A percentile compares a stretch with the other conserved stretches of the same genome.
Evolutionary conservation across 2,888 invertebrate species (phyloP).

Genomic region (Nephrotoma guestfalica): DNA sequence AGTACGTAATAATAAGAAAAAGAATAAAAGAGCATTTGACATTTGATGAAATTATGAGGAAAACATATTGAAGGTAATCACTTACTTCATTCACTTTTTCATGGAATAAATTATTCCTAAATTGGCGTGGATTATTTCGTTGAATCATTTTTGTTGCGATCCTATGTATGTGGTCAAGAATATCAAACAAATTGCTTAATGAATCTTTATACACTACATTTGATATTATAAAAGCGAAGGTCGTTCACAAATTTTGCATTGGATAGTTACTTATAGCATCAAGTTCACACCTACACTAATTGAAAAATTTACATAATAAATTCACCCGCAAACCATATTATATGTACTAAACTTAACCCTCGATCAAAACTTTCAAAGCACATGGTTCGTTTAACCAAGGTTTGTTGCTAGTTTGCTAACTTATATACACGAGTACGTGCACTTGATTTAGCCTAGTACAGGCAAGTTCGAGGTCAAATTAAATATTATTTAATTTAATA

Average conservation of each 20-base stretch:
- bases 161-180: neutral
- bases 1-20: too few relatives aligned
- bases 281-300: neutral
- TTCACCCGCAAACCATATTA: neutral
- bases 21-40: too few relatives aligned
- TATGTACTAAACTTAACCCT: neutral
- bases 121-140: too few relatives aligned
- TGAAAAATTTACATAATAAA: neutral
- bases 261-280: neutral
- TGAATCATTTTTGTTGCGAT: neutral
- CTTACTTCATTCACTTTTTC: too few relatives aligned
- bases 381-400: neutral
- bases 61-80: too few relatives aligned
- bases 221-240: neutral
- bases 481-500: neutral
- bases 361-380: neutral
- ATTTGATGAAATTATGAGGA: too few relatives aligned
- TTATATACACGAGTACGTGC: neutral
- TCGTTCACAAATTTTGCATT: neutral
- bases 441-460: neutral
- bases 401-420: neutral
- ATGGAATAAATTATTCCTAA: too few relatives aligned
- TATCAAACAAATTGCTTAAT: neutral
- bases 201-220: neutral
- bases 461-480: neutral